These are phyloP conservation scores for Eospalax fontanierii DNA, from an alignment of 2,797 vertebrate genomes.

Conservation along the genomic window DNA sequence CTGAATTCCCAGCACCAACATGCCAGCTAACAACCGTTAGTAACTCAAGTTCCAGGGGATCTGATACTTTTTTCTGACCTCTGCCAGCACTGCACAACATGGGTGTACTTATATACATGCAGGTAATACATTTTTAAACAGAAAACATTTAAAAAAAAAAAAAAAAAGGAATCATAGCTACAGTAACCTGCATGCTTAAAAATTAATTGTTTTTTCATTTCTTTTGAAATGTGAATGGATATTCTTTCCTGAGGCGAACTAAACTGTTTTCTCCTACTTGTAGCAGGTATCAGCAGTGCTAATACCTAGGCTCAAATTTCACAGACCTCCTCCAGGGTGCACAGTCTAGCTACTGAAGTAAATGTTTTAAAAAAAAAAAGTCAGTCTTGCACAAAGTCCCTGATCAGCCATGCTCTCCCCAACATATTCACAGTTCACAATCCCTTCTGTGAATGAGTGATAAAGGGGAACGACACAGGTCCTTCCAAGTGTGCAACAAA, in stretches of 20 bases:
- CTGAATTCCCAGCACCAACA: too few species aligned
- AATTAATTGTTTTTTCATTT: not conserved
- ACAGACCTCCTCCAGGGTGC: not conserved
- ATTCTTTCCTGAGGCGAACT: conserved; percentile 22
- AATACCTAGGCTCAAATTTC: not conserved
- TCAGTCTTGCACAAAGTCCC: not conserved
- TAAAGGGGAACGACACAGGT: not conserved
- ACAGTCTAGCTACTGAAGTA: not conserved
- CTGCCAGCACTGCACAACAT: too few species aligned
- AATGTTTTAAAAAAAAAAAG: not conserved
- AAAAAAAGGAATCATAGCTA: not conserved
- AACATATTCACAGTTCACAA: conserved; percentile 12
- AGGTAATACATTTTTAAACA: too few species aligned
- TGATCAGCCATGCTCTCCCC: not conserved
- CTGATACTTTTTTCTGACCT: too few species aligned
- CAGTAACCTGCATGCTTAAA: conserved; percentile 21
- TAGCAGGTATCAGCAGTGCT: not conserved
- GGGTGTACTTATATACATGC: too few species aligned
- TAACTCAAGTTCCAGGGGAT: too few species aligned
- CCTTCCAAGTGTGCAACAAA: not conserved
- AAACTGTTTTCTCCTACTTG: not conserved
- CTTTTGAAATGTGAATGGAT: conserved; percentile 41
- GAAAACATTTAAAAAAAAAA: not conserved
- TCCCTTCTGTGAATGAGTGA: not conserved
- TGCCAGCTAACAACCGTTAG: too few species aligned